Evolutionary conservation across 2,113 vertebrate species (phyloP), one percentile per base, ranked within the genome.

Genomic region (Acrocephalus kingi): DNA sequence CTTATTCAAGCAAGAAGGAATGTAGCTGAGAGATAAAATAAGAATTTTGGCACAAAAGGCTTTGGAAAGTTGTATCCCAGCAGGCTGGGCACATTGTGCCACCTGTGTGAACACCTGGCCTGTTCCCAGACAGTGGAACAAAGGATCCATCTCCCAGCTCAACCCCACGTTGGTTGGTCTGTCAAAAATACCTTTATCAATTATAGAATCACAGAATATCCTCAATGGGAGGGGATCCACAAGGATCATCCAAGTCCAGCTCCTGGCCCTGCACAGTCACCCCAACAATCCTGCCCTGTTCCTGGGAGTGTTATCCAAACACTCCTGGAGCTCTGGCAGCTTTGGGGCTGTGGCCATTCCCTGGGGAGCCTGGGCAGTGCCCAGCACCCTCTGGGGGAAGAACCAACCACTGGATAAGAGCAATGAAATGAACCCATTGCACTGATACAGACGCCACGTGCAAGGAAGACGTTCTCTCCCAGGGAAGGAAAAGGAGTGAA

Each of bases 121-220:
- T 67, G 39, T 48, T 68, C 21, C 15, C 48, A 86, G 48, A 22
- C 10, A 84, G 43, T 3, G 3, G 63, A 87, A 76, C 5, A 48
- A 49, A 61, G n/a, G 37, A 20, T 66, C 30, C 43, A 4, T 27
- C 49, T 64, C 67, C 33, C 25, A 35, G 1, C 22, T 86, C 22
- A 61, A 37, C 46, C 16, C 0, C 0, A 7, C 0, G 0, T 48
- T n/a, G 37, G 5, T 2, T 77, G 63, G 2, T 55, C 45, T 79
- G 41, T 22, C 39, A 52, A 74, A 81, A 90, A 31, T 1, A 48
- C 18, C 24, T 88, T 69, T 59, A 23, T 16, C 48, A 27, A 55
- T 13, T 37, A 10, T 1, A 30, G 31, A 77, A 27, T 37, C 55
- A 46, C 19, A 39, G 64, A 63, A 24, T 17, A 8, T 28, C 9